phyloP scores from a whole-genome alignment of 1,140 invertebrate species.

The Pseudachorutes palmiensis region DNA sequence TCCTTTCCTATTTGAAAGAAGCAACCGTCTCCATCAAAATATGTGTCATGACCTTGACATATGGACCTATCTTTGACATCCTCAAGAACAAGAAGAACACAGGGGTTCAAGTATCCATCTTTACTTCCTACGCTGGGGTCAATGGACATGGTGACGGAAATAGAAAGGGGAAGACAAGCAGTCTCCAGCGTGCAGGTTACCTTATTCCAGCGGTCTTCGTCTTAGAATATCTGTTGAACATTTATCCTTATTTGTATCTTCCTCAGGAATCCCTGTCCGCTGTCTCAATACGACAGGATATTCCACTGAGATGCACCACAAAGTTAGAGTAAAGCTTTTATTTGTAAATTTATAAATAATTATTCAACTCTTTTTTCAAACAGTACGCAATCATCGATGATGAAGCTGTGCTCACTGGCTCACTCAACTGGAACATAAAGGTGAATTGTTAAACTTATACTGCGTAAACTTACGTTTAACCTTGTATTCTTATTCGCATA shows the following conservation, averaged over 20 bases:
- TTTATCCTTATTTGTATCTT: not conserved
- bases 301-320: conserved; percentile 29
- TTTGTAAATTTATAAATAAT: too few species aligned
- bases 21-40: not conserved
- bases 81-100: not conserved
- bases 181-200: not conserved
- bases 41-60: not conserved
- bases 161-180: not conserved
- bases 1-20: not conserved
- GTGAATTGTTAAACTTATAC: not conserved
- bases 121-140: not conserved
- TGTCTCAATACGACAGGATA: not conserved
- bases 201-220: not conserved
- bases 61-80: not conserved
- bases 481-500: not conserved
- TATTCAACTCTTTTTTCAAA: too few species aligned
- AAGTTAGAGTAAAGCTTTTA: too few species aligned
- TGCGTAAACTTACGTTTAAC: not conserved
- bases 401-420: conserved; percentile 28
- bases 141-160: not conserved
- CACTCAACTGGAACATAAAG: conserved; percentile 27
- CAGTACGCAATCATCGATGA: conserved; percentile 31
- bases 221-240: not conserved
- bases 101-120: not conserved
- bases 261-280: not conserved